These are phyloP conservation scores for Eulemur mongoz DNA, from an alignment of 2,797 vertebrate species.

Conservation along the genomic window DNA sequence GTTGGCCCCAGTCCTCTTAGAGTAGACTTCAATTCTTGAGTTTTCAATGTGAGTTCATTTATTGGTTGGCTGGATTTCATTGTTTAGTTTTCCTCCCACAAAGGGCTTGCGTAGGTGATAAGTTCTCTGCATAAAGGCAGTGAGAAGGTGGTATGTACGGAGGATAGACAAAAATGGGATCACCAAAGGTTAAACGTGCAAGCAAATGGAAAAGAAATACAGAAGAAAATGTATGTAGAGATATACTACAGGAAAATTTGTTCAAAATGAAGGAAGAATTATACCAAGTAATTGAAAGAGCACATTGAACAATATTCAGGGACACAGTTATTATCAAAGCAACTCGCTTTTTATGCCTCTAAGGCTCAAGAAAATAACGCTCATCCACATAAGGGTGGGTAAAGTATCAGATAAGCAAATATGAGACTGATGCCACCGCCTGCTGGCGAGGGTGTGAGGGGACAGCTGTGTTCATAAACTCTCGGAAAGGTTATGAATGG, in stretches of 20 bases:
- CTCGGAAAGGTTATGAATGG: neutral
- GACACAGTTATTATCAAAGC: neutral
- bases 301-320: neutral
- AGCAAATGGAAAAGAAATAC: neutral
- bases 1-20: neutral
- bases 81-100: neutral
- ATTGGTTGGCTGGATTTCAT: neutral
- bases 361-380: neutral
- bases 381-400: neutral
- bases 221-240: neutral
- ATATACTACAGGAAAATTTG: neutral
- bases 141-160: neutral
- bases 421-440: fast-evolving
- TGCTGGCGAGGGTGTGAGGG: neutral
- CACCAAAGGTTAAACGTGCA: neutral
- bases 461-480: neutral
- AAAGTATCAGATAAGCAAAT: neutral
- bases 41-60: neutral
- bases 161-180: neutral
- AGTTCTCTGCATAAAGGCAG: neutral
- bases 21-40: no score
- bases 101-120: neutral
- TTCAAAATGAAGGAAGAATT: neutral
- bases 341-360: neutral
- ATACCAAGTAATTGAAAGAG: neutral